Percentiles rank a stretch among this genome's conserved stretches.
Conservation (phyloP, 2,113 vertebrate species). For the Thalassarche chlororhynchos region DNA sequence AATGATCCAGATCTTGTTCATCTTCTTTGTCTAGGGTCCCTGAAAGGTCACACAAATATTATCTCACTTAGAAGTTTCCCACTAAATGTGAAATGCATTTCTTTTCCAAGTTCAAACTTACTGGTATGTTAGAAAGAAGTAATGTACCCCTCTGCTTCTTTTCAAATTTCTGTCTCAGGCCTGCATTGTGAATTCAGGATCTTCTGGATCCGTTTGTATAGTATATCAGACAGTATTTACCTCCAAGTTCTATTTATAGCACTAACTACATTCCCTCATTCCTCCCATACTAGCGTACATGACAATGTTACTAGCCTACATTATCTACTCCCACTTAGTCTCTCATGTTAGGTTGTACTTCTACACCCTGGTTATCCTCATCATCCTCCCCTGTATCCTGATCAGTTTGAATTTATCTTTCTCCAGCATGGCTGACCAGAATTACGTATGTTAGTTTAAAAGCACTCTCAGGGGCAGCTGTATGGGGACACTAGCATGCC, state of each 20-base stretch:
- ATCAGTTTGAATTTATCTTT: background rate
- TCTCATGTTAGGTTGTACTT: background rate
- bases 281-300: background rate
- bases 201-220: background rate
- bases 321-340: background rate
- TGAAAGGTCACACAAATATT: slow-evolving; percentile 24
- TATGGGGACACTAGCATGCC: background rate
- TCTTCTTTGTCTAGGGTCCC: slow-evolving; percentile 36
- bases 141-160: background rate
- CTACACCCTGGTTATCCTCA: background rate
- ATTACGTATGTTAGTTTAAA: background rate
- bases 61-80: background rate
- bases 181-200: background rate
- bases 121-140: background rate
- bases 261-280: background rate
- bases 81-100: background rate
- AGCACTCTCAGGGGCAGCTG: background rate
- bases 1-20: slow-evolving; percentile 51
- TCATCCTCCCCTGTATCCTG: background rate
- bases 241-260: background rate
- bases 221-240: background rate
- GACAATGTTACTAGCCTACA: background rate
- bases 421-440: background rate
- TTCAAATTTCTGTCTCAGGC: background rate
- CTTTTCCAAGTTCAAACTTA: background rate